Conservation (phyloP, 2,797 vertebrate genomes). For the Eupleurogrammus muticus region DNA sequence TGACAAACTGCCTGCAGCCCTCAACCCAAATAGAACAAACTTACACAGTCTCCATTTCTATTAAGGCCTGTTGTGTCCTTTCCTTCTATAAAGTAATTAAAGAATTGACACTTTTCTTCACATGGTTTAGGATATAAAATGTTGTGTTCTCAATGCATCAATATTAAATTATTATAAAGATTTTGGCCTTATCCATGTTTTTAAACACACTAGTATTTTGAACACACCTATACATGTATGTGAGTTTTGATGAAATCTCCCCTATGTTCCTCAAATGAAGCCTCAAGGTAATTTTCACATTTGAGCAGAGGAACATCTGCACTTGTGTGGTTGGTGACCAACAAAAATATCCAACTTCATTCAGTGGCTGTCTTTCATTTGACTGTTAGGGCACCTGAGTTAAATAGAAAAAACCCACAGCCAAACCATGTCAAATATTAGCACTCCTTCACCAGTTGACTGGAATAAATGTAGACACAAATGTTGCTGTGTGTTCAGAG, state of each 20-base stretch:
- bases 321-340: conserved; percentile 31
- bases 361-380: not conserved
- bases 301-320: conserved; percentile 29
- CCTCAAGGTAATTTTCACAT: conserved; percentile 19
- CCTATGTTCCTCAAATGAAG: not conserved
- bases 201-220: no score
- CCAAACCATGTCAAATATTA: conserved; percentile 50
- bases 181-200: no score
- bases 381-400: not conserved
- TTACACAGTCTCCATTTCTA: no score
- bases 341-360: conserved; percentile 25
- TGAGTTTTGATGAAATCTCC: conserved; percentile 15
- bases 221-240: not conserved
- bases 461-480: conserved; percentile 2
- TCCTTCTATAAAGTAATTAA: no score
- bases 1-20: no score
- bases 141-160: no score
- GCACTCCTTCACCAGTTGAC: conserved; percentile 28
- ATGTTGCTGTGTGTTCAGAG: not conserved
- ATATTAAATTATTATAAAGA: no score
- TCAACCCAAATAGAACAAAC: no score
- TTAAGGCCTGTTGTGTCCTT: no score
- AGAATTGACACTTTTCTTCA: no score
- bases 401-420: conserved; percentile 2
- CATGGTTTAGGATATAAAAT: no score